These are phyloP conservation scores for Odontamblyopus rebecca DNA, from an alignment of 2,797 vertebrate species.

Conservation along the genomic window DNA sequence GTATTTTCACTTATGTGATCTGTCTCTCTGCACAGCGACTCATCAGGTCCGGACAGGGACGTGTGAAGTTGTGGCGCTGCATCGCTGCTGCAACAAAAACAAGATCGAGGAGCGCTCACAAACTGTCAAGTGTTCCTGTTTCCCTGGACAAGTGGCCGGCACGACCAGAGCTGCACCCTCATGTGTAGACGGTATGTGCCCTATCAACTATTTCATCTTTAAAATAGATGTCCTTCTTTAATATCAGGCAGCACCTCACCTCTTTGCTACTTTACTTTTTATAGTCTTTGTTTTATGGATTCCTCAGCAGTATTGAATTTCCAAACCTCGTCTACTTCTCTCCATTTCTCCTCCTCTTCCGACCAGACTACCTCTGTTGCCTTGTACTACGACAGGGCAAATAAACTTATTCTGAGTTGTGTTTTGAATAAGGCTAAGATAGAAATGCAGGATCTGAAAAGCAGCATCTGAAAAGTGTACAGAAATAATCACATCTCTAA, in stretches of 20 bases:
- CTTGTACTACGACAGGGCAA: not conserved
- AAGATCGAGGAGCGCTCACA: constrained; percentile 98
- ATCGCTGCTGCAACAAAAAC: constrained; percentile 99
- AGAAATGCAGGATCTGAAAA: not conserved
- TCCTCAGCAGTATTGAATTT: not conserved
- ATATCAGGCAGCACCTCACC: not conserved
- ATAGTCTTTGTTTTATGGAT: not conserved
- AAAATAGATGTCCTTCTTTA: not conserved
- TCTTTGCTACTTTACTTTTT: not conserved
- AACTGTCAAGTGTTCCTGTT: constrained; percentile 98
- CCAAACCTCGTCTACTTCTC: not conserved
- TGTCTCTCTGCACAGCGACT: constrained; percentile 66
- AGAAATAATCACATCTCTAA: not conserved
- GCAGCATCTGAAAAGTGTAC: not conserved
- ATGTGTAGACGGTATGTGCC: constrained; percentile 90
- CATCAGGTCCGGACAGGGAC: constrained; percentile 92
- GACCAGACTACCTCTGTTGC: not conserved
- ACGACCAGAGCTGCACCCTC: constrained; percentile 94
- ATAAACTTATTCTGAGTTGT: not conserved
- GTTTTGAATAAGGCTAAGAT: not conserved
- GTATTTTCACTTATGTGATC: constrained; percentile 13
- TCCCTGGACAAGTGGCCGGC: constrained; percentile 96
- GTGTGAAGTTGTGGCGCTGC: constrained; percentile 96
- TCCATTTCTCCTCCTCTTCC: not conserved
- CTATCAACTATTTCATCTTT: not conserved